phyloP scores from a whole-genome alignment of 2,113 vertebrate genomes.

The Lichenostomus cassidix region DNA sequence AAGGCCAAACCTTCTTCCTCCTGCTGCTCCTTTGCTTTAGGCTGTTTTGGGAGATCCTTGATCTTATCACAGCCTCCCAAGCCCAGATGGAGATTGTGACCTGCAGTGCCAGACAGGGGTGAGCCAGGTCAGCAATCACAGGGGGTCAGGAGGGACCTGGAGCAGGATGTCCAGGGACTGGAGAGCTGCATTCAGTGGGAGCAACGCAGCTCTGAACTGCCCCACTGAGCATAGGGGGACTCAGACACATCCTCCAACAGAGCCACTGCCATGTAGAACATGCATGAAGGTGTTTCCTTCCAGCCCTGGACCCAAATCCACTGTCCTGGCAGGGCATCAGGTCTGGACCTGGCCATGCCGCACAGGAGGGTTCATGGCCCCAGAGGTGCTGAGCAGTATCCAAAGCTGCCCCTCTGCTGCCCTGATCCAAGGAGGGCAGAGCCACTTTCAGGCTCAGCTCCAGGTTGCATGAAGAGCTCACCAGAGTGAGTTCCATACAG shows the following conservation, averaged over 20 bases:
- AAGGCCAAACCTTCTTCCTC: background rate
- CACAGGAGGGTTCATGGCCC: background rate
- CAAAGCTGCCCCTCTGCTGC: background rate
- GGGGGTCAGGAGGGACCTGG: background rate
- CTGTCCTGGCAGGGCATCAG: background rate
- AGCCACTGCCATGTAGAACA: background rate
- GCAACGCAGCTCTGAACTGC: background rate
- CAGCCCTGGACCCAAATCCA: background rate
- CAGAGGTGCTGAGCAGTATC: background rate
- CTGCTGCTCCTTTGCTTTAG: background rate
- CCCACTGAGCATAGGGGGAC: fast-evolving
- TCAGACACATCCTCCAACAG: background rate
- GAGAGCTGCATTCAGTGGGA: background rate
- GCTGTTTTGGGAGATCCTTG: background rate
- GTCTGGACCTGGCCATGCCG: background rate
- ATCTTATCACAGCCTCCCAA: background rate
- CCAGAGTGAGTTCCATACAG: fast-evolving
- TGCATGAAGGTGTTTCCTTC: background rate
- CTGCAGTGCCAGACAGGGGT: background rate
- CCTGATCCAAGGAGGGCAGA: background rate
- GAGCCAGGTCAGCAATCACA: background rate
- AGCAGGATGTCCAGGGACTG: background rate
- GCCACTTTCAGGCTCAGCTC: background rate
- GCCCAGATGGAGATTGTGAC: background rate
- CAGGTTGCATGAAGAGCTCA: background rate